These are phyloP conservation scores for Pteropus alecto DNA, from an alignment of 2,113 vertebrate genomes.

Conservation along the genomic window DNA sequence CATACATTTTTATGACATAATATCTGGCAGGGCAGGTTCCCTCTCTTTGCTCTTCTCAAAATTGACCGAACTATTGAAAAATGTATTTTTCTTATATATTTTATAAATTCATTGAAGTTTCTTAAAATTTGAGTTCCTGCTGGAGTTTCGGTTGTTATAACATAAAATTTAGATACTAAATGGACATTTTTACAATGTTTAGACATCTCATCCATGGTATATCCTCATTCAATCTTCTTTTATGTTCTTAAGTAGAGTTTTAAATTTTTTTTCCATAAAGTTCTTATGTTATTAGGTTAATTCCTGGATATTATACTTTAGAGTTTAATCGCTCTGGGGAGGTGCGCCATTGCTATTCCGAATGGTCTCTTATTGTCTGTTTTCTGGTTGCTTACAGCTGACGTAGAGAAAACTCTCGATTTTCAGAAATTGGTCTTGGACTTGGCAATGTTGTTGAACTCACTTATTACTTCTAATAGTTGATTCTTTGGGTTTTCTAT, in stretches of 20 bases:
- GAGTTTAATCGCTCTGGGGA: background rate
- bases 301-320: background rate
- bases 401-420: background rate
- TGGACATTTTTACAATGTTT: background rate
- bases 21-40: background rate
- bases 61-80: background rate
- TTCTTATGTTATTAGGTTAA: conserved; percentile 16
- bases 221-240: background rate
- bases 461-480: background rate
- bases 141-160: background rate
- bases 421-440: conserved; percentile 44
- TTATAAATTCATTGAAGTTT: background rate
- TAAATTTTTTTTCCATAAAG: background rate
- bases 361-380: background rate
- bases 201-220: background rate
- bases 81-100: background rate
- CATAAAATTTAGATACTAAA: background rate
- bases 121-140: background rate
- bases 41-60: background rate
- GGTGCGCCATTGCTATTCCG: background rate
- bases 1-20: background rate
- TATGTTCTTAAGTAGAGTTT: background rate
- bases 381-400: background rate
- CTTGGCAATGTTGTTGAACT: background rate
- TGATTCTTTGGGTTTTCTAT: background rate